These are phyloP conservation scores for Podarcis muralis DNA, from an alignment of 2,113 vertebrate genomes.

Conservation along the genomic window DNA sequence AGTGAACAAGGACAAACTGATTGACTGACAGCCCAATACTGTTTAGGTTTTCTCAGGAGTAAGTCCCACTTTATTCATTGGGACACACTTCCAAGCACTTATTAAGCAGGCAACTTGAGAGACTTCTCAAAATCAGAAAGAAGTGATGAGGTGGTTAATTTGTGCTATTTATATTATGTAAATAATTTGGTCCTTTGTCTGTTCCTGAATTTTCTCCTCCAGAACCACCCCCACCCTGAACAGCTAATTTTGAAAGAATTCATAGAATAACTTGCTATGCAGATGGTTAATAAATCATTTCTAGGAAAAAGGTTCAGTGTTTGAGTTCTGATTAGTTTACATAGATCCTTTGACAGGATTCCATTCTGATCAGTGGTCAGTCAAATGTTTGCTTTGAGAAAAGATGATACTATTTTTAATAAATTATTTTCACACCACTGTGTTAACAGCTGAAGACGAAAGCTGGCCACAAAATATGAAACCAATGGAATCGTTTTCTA, in stretches of 20 bases:
- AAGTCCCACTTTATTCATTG: background rate
- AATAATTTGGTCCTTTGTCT: background rate
- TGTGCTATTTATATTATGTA: rapidly evolving
- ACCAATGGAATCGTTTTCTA: background rate
- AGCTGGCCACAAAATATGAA: background rate
- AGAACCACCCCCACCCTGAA: rapidly evolving
- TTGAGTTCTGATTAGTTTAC: background rate
- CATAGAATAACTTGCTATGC: background rate
- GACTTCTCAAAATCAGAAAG: background rate
- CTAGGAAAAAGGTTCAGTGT: background rate
- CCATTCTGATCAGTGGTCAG: background rate
- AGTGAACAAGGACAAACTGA: background rate
- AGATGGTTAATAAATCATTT: background rate
- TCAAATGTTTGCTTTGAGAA: background rate
- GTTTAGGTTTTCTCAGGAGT: background rate
- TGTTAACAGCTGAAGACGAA: background rate
- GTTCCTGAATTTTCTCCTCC: background rate
- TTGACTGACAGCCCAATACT: rapidly evolving
- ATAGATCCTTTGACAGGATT: background rate
- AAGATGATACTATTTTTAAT: background rate
- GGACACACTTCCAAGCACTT: background rate
- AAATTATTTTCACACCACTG: background rate
- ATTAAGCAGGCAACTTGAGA: background rate
- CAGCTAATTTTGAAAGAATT: background rate
- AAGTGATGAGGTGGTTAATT: background rate